A percentile compares a stretch with the other conserved stretches of the same genome.
phyloP scores from a whole-genome alignment of 2,797 vertebrate species.

The Malacoraja senta region DNA sequence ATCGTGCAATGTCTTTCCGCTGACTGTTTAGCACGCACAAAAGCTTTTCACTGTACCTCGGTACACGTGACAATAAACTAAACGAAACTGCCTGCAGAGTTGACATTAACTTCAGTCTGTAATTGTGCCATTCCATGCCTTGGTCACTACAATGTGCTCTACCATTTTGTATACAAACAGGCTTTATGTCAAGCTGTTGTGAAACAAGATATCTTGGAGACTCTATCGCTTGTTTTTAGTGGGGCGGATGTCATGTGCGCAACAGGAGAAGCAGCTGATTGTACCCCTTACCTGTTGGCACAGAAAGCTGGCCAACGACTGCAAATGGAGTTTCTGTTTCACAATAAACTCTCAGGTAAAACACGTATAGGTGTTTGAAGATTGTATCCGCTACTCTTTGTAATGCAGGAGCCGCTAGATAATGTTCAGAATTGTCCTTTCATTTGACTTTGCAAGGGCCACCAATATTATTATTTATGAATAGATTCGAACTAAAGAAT shows the following conservation, averaged over 20 bases:
- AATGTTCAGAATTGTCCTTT: neutral
- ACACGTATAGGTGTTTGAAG: neutral
- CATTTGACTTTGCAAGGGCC: neutral
- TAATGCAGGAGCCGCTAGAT: neutral
- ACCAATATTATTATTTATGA: neutral
- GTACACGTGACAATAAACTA: too few species aligned
- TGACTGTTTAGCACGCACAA: too few species aligned
- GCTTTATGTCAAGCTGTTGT: slow-evolving; percentile 81
- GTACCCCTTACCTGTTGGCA: slow-evolving; percentile 85
- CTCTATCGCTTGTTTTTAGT: slow-evolving; percentile 80
- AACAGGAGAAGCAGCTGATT: slow-evolving; percentile 73
- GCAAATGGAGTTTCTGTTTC: slow-evolving; percentile 93
- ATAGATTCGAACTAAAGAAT: neutral
- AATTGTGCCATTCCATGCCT: neutral
- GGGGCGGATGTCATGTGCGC: slow-evolving; percentile 89
- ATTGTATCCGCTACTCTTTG: neutral
- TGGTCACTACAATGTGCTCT: neutral
- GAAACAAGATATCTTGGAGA: slow-evolving; percentile 72
- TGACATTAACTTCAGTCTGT: neutral
- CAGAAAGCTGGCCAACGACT: slow-evolving; percentile 81
- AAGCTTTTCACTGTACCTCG: too few species aligned
- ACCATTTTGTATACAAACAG: slow-evolving; percentile 50
- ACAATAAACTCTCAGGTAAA: slow-evolving; percentile 86
- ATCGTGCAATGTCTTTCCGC: too few species aligned
- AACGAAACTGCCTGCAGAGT: too few species aligned